Conservation (phyloP, 2,797 vertebrate species). For the Pagetopsis macropterus region DNA sequence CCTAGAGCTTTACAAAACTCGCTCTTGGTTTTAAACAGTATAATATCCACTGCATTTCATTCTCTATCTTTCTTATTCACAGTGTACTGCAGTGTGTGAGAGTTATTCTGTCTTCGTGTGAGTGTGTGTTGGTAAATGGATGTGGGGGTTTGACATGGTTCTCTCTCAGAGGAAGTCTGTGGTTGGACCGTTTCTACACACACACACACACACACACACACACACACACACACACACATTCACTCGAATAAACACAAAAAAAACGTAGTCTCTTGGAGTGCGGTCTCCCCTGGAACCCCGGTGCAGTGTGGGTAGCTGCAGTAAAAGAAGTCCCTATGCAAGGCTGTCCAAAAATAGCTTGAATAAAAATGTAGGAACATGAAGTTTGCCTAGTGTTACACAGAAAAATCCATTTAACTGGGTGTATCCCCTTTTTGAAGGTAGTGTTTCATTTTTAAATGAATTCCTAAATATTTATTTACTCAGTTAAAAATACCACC, state of each 20-base stretch:
- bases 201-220: constrained; percentile 21
- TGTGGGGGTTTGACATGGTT: constrained; percentile 81
- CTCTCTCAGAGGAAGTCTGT: constrained; percentile 91
- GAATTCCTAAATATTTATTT: constrained; percentile 54
- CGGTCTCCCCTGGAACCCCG: constrained; percentile 71
- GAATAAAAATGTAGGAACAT: constrained; percentile 73
- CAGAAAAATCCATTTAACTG: constrained; percentile 46
- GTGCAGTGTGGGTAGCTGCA: constrained; percentile 80
- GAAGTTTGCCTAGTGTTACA: constrained; percentile 49
- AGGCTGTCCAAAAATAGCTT: constrained; percentile 76
- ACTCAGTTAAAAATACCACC: constrained; percentile 49
- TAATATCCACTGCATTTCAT: constrained; percentile 43
- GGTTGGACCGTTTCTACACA: constrained; percentile 90
- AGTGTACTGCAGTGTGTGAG: constrained; percentile 32
- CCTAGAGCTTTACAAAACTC: background rate
- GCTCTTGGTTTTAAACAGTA: constrained; percentile 5
- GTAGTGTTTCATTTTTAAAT: constrained; percentile 48
- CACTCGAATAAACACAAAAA: constrained; percentile 71
- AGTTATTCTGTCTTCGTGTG: constrained; percentile 28
- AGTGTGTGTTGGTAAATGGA: constrained; percentile 59
- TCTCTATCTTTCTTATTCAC: constrained; percentile 54
- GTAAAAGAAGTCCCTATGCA: constrained; percentile 79
- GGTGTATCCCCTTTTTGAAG: constrained; percentile 17
- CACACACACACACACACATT: constrained; percentile 55
- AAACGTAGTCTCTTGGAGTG: constrained; percentile 77